Base-by-base conservation (phyloP, 2,113 vertebrate genomes). In the Dromas ardeola region DNA sequence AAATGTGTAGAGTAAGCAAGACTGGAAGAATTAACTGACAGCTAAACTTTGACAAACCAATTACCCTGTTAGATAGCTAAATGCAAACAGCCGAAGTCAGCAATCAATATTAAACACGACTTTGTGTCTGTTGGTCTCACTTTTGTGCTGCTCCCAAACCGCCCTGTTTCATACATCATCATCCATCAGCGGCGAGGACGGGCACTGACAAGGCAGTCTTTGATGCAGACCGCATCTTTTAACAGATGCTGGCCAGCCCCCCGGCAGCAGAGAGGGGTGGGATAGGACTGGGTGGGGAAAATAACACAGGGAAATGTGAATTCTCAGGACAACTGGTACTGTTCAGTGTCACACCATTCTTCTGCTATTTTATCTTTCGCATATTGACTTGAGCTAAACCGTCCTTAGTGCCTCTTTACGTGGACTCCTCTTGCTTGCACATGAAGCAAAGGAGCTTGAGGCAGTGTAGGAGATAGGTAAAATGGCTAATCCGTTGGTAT, bases 61-160 rank as follows among this genome's bases (percentile, higher is more conserved):
- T 95, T 94, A 95, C 96, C 95, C 91, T 81, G 36, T 79, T 94
- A 94, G 83, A 93, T 58, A 96, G 94, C 96, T 93, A 96, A 96
- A 97, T 87, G 92, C 96, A 95, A 97, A 97, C 66, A 91, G 96
- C 87, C 58, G 59, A 87, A 97, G 96, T 94, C 95, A 96, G 97
- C 90, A 83, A 97, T 97, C 90, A 67, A 80, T 94, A 96, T 93
- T 95, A 97, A 97, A 92, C 90, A 96, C 96, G 97, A 96, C 86
- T 95, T 95, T 90, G 86, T 76, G 84, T 94, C 96, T 97, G 93
- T 79, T 90, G 94, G 91, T 93, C 92, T 94, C 87, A 80, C 96
- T 97, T 97, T 88, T 91, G 97, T 65, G 94, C 76, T 95, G 87
- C 89, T 93, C 91, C 93, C 95, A 91, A 91, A 82, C 82, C 66